Evolutionary conservation across 2,888 invertebrate species (phyloP).

Genomic region (Neria commutata): DNA sequence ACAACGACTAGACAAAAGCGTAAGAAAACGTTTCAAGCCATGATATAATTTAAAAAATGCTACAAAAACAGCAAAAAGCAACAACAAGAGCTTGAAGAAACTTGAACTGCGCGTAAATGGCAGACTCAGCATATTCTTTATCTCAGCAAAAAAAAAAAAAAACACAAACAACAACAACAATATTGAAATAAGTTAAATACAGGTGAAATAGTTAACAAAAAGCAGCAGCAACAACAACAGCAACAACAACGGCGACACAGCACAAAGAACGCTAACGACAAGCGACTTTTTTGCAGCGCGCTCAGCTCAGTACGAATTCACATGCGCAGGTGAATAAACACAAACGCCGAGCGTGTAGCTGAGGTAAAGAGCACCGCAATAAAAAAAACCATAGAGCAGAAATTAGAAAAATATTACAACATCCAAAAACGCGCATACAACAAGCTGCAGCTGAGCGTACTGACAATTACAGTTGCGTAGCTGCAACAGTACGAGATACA

Average conservation of each 20-base stretch:
- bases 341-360: too few species aligned
- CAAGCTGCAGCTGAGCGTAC: too few species aligned
- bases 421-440: neutral
- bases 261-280: neutral
- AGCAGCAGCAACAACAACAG: neutral
- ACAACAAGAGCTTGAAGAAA: neutral
- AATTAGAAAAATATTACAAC: neutral
- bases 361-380: too few species aligned
- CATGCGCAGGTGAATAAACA: constrained; percentile 51
- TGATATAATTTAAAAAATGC: too few species aligned
- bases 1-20: constrained; percentile 13
- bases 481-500: neutral
- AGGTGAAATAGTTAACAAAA: neutral
- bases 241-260: neutral
- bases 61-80: constrained; percentile 45
- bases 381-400: too few species aligned
- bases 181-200: neutral
- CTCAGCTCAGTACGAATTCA: constrained; percentile 45
- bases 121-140: neutral
- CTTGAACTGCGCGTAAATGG: neutral
- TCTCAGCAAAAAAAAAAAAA: too few species aligned
- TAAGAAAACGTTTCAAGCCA: too few species aligned
- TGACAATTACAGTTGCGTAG: too few species aligned
- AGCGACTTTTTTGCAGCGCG: constrained; percentile 34
- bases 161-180: neutral